Evolutionary conservation across 2,113 vertebrate species (phyloP), one percentile per base, ranked within the genome.

Genomic region (Oxyura jamaicensis): DNA sequence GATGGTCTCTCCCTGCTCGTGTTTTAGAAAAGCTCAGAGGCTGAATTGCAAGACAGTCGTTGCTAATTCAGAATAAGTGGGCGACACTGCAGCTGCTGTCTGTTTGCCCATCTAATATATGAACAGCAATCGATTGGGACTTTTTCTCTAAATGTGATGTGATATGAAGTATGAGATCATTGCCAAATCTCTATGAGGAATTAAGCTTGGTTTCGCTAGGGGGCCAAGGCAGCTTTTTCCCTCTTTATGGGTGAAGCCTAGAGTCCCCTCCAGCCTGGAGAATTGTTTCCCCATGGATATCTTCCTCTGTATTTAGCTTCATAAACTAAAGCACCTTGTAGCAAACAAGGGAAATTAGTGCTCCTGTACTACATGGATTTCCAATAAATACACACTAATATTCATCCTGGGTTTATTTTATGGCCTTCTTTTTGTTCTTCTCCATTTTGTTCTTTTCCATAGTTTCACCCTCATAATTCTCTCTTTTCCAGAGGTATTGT

Each of bases 41-140:
- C 88, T 94, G 88, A 80, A 94, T 85, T 87, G 93, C 92, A 92
- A 69, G 53, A 85, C 55, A 58, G 91, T 92, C 1, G 3, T 93
- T 92, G 66, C 81, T 94, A 93, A 96, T 96, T 95, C 81, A 92
- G 75, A 95, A 42, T 79, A 96, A 92, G 96, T 93, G 92, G 91
- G 93, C 46, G 69, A 94, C 77, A 59, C 67, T 92, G 93, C 96
- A 97, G 96, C 96, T 96, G 96, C 69, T 94, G 65, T 95, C 93
- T 96, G 88, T 96, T 96, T 96, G 92, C 86, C 86, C 81, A 89
- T 96, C 88, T 96, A 75, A 95, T 95, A 76, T 36, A 87, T 87
- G 95, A 96, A 97, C 93, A 96, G 95, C 80, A 92, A 94, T 82
- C 16, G 3, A 92, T 92, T 86, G 93, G 77, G 69, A 65, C 44